These are phyloP conservation scores for Pelmatolapia mariae DNA, from an alignment of 2,113 vertebrate species.

Conservation along the genomic window DNA sequence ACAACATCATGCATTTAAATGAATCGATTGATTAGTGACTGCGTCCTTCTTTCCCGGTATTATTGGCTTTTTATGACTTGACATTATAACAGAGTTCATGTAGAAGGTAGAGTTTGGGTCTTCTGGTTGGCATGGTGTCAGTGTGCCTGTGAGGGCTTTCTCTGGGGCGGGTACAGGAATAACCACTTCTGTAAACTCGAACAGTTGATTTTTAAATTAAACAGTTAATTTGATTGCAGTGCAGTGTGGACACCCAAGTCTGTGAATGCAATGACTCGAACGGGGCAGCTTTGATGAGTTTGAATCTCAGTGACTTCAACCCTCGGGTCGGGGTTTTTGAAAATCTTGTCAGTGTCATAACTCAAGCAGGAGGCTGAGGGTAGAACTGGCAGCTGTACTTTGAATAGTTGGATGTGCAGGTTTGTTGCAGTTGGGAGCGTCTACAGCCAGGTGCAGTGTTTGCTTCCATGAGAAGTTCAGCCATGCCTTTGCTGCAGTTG, in stretches of 20 bases:
- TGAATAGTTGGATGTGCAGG: neutral
- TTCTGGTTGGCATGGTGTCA: neutral
- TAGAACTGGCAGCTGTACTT: neutral
- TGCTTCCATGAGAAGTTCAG: neutral
- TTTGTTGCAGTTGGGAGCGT: neutral
- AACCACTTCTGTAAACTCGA: neutral
- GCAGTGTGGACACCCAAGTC: neutral
- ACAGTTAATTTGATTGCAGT: neutral
- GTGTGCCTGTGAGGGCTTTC: neutral
- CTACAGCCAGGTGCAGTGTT: neutral
- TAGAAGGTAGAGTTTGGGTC: neutral
- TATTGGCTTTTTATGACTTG: neutral
- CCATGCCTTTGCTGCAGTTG: neutral
- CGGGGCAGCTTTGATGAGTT: neutral
- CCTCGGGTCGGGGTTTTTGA: fast-evolving
- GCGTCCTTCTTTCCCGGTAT: neutral
- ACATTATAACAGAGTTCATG: neutral
- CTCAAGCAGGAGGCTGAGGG: neutral
- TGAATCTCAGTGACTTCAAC: neutral
- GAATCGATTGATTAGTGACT: neutral
- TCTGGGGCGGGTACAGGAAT: neutral
- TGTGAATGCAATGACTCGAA: neutral
- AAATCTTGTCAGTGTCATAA: neutral
- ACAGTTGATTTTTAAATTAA: neutral
- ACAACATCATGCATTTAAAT: neutral